Evolutionary conservation across 1,140 invertebrate species (phyloP).

Genomic region (Wiebesia pumilae): DNA sequence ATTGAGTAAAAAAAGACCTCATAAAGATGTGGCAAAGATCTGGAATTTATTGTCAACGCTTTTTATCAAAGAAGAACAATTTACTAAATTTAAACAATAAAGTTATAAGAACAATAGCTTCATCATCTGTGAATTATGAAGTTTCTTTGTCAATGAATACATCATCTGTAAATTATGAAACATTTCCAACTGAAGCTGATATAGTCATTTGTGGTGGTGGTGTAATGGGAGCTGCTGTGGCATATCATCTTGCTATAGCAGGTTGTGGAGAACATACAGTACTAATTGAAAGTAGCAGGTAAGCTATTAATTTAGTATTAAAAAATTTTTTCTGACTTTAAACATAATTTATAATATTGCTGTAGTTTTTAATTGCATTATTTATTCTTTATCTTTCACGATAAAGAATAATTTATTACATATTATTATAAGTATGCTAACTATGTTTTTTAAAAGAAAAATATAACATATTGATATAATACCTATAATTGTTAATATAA

Average conservation of each 20-base stretch:
- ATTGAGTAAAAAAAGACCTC: conserved; percentile 21
- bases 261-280: conserved; percentile 90
- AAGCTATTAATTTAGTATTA: conserved; percentile 41
- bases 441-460: no score
- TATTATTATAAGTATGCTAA: no score
- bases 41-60: conserved; percentile 50
- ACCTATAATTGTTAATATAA: no score
- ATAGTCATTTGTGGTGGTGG: conserved; percentile 96
- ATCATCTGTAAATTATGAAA: conserved; percentile 40
- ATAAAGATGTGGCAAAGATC: conserved; percentile 58
- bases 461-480: no score
- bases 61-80: conserved; percentile 52
- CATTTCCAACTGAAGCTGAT: conserved; percentile 74
- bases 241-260: conserved; percentile 91
- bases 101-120: conserved; percentile 36
- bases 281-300: conserved; percentile 88
- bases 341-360: not conserved
- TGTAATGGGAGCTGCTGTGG: conserved; percentile 93
- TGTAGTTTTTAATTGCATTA: conserved; percentile 13
- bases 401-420: not conserved
- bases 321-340: not conserved
- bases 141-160: conserved; percentile 60
- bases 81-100: conserved; percentile 44
- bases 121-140: conserved; percentile 36
- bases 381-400: conserved; percentile 45